Evolutionary conservation across 2,888 invertebrate genomes (phyloP), one percentile per base, ranked within the genome.

Genomic region (Thereva unica): DNA sequence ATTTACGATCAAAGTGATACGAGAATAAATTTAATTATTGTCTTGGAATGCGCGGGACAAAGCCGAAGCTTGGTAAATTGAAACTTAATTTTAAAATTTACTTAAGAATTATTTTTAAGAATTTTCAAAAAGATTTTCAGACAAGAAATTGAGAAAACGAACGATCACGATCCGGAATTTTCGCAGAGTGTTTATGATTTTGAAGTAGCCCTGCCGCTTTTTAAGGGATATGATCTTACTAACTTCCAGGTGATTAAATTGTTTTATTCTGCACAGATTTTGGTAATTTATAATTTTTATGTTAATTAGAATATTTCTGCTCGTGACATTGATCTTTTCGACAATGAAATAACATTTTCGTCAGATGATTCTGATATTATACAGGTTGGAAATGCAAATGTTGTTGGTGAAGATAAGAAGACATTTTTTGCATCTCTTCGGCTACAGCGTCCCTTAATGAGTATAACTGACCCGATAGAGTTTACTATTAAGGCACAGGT

Each of bases 401-500:
- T 69, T 34, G 66, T 67, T 38, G 67, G 57, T 5, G 54, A 53
- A 4, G 68, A 71, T 68, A 67, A 66, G 9, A 73, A 73, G 50
- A 70, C 67, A 7, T 74, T 68, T 54, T 73, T 68, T 64, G 75
- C 73, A 1, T 69, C 64, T 10, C 37, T 76, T 9, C 68, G 66
- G 35, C 65, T 74, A 49, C 71, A 67, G 5, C 67, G 71, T 34
- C 70, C 72, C 59, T 68, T 74, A 41, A 44, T 73, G 61, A 69
- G 68, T 34, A 50, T 75, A 37, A 45, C 67, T 2, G 63, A 72
- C 37, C 59, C 68, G 38, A 67, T 75, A 0, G 68, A 72, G 10
- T 73, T 76, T 64, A 66, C 71, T 40, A 73, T 76, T 41, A 67
- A 56, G 37, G 76, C 75, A 47, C 74, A 72, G 47, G 76, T 75